Evolutionary conservation across 2,797 vertebrate species (phyloP), one percentile per base, ranked within the genome.

Genomic region (Antrozous pallidus): DNA sequence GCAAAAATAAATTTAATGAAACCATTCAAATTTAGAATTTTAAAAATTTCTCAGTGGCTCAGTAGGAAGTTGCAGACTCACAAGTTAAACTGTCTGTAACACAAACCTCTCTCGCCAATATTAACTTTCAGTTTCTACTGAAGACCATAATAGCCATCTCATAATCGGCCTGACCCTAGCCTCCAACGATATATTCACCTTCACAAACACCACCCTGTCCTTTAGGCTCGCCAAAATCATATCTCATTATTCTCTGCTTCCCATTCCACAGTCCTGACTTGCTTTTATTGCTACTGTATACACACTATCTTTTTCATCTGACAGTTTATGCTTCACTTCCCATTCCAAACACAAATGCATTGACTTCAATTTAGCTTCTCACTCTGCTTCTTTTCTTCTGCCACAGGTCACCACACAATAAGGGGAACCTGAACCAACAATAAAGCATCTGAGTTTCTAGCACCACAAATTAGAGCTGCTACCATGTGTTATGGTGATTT

Each of bases 251-350:
- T 58, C 14, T 45, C 51, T 45, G 45, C 18, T 93, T 71, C 18
- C 36, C 42, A 51, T 54, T 51, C 24, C 22, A 58, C 28, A 7
- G 10, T 51, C 58, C 73, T 82, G 56, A 75, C 54, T 84, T 80
- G 45, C 4, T 79, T 91, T 86, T 86, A 74, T 51, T 83, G 58
- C 20, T 86, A 33, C 24, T 91, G 75, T 65, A 54, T 77, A 69
- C 11, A 84, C 47, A 31, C 36, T 20, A 0, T 79, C 42, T 51
- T 73, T 77, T 40, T 45, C 42, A 65, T 71, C 58, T 71, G 13
- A 91, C 28, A 91, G 54, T 56, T 73, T 56, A 80, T 40, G n/a
- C 69, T 82, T 86, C 74, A 80, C 22, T 92, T 78, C 56, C 85
- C 63, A 78, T 26, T 89, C 12, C 63, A 78, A 73, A 92, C 31